These are phyloP conservation scores for Coptodon rendalli DNA, from an alignment of 2,113 vertebrate species.

Conservation along the genomic window DNA sequence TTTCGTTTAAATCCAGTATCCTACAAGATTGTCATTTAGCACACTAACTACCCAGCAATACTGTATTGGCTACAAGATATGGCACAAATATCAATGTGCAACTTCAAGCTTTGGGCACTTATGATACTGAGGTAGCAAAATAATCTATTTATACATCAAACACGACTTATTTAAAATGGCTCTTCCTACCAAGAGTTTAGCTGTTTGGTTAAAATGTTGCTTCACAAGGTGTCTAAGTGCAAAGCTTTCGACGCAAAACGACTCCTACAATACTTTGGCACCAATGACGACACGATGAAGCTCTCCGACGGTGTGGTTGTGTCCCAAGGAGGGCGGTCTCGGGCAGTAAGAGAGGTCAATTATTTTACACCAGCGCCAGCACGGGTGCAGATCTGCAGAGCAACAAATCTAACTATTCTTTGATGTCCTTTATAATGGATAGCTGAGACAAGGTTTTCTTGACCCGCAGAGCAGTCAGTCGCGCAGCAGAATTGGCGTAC, in stretches of 20 bases:
- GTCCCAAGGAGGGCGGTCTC: constrained; percentile 24
- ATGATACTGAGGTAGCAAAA: constrained; percentile 72
- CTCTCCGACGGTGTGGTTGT: background rate
- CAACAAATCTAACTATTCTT: constrained; percentile 41
- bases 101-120: constrained; percentile 71
- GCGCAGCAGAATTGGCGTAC: constrained; percentile 84
- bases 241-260: constrained; percentile 2
- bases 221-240: background rate
- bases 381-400: background rate
- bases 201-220: constrained; percentile 10
- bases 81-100: constrained; percentile 61
- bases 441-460: constrained; percentile 94
- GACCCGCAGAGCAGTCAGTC: constrained; percentile 89
- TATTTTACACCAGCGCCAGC: constrained; percentile 3
- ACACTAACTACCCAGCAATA: constrained; percentile 17
- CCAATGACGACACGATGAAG: constrained; percentile 2
- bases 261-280: constrained; percentile 53
- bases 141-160: constrained; percentile 33
- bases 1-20: background rate
- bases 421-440: constrained; percentile 73
- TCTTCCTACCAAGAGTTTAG: constrained; percentile 9
- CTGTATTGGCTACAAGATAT: constrained; percentile 40
- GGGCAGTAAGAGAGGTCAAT: background rate
- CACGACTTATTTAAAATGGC: constrained; percentile 24
- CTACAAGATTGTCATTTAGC: constrained; percentile 31